Percentiles rank a stretch among this genome's conserved stretches.
phyloP scores from a whole-genome alignment of 2,888 invertebrate genomes.

The Yponomeuta sedellus region DNA sequence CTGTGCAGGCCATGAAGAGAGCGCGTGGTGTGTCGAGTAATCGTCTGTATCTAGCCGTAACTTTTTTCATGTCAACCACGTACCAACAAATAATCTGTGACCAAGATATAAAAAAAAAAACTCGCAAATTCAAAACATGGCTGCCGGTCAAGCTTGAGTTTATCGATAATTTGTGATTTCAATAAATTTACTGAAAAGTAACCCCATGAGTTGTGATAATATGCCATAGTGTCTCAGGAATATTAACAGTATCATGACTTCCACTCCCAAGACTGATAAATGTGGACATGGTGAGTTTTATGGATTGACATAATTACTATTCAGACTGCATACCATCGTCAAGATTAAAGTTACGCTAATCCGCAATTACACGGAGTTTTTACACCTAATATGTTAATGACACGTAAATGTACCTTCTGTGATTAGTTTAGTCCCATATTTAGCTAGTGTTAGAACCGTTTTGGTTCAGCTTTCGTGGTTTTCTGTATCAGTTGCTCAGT shows the following conservation, averaged over 20 bases:
- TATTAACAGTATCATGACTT: slow-evolving; percentile 55
- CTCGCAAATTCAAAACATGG: slow-evolving; percentile 47
- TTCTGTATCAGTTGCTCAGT: background rate
- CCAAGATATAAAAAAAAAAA: slow-evolving; percentile 8
- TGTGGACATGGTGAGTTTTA: slow-evolving; percentile 64
- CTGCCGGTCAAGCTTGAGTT: slow-evolving; percentile 59
- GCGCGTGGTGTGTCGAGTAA: too few species aligned
- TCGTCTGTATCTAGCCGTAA: background rate
- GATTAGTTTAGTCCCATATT: background rate
- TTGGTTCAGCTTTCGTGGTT: background rate
- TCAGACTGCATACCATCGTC: background rate
- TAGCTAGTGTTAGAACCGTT: background rate
- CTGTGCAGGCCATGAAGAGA: too few species aligned
- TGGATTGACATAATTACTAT: background rate
- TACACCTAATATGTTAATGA: background rate
- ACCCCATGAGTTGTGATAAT: slow-evolving; percentile 41
- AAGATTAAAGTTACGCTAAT: background rate
- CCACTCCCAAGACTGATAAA: slow-evolving; percentile 72
- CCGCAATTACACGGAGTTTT: background rate
- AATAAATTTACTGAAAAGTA: slow-evolving; percentile 30
- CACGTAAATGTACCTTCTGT: background rate
- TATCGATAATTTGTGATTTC: slow-evolving; percentile 54
- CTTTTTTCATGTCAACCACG: background rate
- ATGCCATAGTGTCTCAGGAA: slow-evolving; percentile 53
- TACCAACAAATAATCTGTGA: background rate